phyloP scores from a whole-genome alignment of 1,140 invertebrate species.

The Octopus bimaculoides region DNA sequence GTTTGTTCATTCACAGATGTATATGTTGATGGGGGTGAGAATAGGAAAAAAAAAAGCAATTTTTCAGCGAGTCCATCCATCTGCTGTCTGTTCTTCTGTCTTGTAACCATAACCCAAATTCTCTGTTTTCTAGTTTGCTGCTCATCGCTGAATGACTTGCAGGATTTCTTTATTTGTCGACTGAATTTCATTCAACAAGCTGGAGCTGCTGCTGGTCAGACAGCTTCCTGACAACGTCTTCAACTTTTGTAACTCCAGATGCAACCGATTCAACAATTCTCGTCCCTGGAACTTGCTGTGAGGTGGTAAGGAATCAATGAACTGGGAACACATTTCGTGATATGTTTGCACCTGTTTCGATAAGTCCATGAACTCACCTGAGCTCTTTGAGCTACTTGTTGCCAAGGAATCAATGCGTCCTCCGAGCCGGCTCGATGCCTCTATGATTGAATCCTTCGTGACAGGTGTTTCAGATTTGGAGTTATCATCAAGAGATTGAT shows the following conservation, averaged over 20 bases:
- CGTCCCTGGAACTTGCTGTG: constrained; percentile 86
- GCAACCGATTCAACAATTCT: constrained; percentile 77
- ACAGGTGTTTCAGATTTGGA: constrained; percentile 34
- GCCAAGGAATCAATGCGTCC: constrained; percentile 42
- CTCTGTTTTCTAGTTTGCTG: background rate
- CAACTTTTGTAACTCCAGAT: constrained; percentile 74
- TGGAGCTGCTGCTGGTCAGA: constrained; percentile 61
- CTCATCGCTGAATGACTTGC: constrained; percentile 76
- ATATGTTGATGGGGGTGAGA: too few species aligned
- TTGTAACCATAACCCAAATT: too few species aligned
- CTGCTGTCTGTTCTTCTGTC: too few species aligned
- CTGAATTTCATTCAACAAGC: constrained; percentile 67
- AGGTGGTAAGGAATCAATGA: constrained; percentile 65
- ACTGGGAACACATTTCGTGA: constrained; percentile 46
- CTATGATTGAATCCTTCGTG: constrained; percentile 40
- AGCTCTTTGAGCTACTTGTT: constrained; percentile 43
- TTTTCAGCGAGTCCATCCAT: too few species aligned
- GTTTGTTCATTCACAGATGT: background rate
- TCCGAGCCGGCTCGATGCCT: constrained; percentile 37
- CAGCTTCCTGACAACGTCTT: constrained; percentile 66
- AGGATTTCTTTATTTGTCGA: constrained; percentile 79
- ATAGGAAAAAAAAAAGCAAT: too few species aligned
- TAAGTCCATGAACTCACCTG: constrained; percentile 51
- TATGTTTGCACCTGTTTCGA: constrained; percentile 52
- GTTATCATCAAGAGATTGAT: constrained; percentile 17